Base-by-base conservation (phyloP, 2,797 vertebrate genomes). In the Astyanax mexicanus region DNA sequence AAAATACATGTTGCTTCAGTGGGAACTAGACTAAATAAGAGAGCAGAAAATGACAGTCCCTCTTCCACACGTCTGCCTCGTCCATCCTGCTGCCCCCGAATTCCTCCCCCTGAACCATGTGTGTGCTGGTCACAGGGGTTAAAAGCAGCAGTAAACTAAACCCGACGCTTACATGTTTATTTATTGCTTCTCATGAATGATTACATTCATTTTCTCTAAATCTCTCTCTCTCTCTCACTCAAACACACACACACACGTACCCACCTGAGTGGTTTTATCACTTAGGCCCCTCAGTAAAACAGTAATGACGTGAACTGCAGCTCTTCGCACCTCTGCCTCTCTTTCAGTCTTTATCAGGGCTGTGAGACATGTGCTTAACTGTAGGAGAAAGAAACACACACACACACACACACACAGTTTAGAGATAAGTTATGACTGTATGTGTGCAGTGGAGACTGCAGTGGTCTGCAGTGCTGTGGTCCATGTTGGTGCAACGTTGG, bases 261-360 rank as follows among this genome's bases (percentile, higher is more conserved):
- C 62, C 74, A 98, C 97, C 95, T 97, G 93, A 0, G 96, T 95
- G 72, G 93, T 88, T 86, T 92, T 94, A 71, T 94, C 89, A 13
- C 96, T 92, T 72, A 99, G 96, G 54, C 97, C 97, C 69, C 92
- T 90, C 4, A 99, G 92, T 81, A 99, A 88, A 80, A 95, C 27
- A 54, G 93, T 91, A 57, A 99, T 91, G 60, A 98, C 95, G 0
- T 98, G 95, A 72, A 98, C 86, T 0, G 96, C 96, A 0, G 97
- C 97, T 89, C 97, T 92, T 71, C 97, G 95, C 75, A 97, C 97
- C 74, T 96, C 94, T 0, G 86, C 92, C 72, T 96, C 90, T 4
- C 65, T 88, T 83, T 99, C 97, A 0, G 92, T 97, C 85, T 90
- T 96, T 69, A 96, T 94, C 54, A 97, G 58, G 1, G 96, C 91